A percentile compares a stretch with the other conserved stretches of the same genome.
phyloP scores from a whole-genome alignment of 2,888 invertebrate genomes.

The Trichopoda pennipes region DNA sequence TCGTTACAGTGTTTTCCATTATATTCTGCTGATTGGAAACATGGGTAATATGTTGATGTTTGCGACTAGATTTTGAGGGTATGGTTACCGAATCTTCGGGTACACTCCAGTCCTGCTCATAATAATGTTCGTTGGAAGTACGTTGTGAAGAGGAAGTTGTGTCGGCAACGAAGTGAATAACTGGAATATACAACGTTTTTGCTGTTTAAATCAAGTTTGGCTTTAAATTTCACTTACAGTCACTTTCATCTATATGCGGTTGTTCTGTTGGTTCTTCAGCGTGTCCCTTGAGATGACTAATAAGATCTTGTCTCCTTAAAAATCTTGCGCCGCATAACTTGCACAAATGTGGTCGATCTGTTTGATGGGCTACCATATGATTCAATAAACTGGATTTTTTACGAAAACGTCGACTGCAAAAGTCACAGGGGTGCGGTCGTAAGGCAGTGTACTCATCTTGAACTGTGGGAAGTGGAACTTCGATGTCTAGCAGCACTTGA shows the following conservation, averaged over 20 bases:
- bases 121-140: constrained; percentile 76
- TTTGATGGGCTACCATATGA: constrained; percentile 93
- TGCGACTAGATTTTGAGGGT: constrained; percentile 69
- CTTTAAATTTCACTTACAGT: constrained; percentile 69
- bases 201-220: neutral
- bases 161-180: constrained; percentile 61
- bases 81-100: constrained; percentile 66
- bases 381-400: constrained; percentile 92
- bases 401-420: constrained; percentile 90
- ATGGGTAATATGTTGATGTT: constrained; percentile 62
- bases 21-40: constrained; percentile 33
- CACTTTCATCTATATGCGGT: constrained; percentile 76
- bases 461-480: constrained; percentile 90
- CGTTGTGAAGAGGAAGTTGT: constrained; percentile 59
- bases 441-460: constrained; percentile 86
- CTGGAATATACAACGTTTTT: constrained; percentile 14
- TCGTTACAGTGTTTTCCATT: constrained; percentile 44
- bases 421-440: constrained; percentile 92
- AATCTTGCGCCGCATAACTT: constrained; percentile 91
- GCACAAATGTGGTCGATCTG: constrained; percentile 90
- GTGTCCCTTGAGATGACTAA: constrained; percentile 91
- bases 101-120: constrained; percentile 77
- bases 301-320: constrained; percentile 89
- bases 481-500: constrained; percentile 82
- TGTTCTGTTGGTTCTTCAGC: constrained; percentile 89